A percentile compares a stretch with the other conserved stretches of the same genome.
These are phyloP conservation scores for Urechis unicinctus DNA, from an alignment of 2,888 invertebrate species.

Conservation along the genomic window DNA sequence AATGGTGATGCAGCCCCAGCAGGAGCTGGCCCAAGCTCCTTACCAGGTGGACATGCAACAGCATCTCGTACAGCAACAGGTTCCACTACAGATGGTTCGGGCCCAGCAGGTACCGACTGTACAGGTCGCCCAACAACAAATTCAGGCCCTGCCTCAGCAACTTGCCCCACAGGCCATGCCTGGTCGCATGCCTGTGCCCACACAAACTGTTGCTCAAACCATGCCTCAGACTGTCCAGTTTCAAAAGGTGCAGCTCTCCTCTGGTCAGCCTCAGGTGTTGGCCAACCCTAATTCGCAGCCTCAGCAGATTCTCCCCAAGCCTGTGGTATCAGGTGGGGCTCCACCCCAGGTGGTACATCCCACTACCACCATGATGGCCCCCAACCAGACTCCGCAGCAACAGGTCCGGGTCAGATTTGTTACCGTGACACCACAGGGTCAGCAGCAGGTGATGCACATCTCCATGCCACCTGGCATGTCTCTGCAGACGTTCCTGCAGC, in stretches of 20 bases:
- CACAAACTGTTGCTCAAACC: background rate
- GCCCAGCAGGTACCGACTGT: background rate
- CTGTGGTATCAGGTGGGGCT: background rate
- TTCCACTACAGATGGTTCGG: conserved; percentile 5
- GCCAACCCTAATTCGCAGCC: background rate
- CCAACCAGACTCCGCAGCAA: background rate
- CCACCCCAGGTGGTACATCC: too few relatives aligned
- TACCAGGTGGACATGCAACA: background rate
- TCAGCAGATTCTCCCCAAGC: background rate
- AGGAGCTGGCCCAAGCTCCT: background rate
- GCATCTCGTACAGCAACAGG: conserved; percentile 5
- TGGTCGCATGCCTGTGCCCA: too few relatives aligned
- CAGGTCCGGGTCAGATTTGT: conserved; percentile 1
- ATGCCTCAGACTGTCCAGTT: background rate
- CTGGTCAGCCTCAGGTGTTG: background rate
- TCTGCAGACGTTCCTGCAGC: background rate
- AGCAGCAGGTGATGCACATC: conserved; percentile 10
- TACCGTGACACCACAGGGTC: conserved; percentile 3
- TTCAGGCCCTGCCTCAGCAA: too few relatives aligned
- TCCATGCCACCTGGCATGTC: background rate
- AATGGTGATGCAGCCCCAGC: conserved; percentile 1
- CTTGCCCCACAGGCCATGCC: too few relatives aligned
- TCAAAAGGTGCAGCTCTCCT: background rate
- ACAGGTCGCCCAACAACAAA: conserved; percentile 3
- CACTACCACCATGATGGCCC: background rate